phyloP scores from a whole-genome alignment of 2,113 vertebrate genomes.

The Larimichthys polyactis region DNA sequence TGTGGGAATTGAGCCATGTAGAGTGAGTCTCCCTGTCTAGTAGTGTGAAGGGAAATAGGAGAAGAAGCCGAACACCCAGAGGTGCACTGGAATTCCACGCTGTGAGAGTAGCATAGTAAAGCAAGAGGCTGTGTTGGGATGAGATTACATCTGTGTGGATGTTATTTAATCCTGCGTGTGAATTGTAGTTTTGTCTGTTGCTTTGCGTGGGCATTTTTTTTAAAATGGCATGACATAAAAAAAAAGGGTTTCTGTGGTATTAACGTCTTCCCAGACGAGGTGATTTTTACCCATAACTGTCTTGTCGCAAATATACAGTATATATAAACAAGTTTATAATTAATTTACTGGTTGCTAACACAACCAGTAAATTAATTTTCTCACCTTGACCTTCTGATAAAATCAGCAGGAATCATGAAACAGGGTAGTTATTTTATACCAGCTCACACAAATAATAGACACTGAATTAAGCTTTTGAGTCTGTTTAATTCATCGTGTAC shows the following conservation, averaged over 20 bases:
- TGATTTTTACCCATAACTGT: not conserved
- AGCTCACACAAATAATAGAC: no score
- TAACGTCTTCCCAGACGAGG: not conserved
- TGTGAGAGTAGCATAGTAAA: slow-evolving; percentile 21
- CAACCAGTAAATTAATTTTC: no score
- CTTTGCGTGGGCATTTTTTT: slow-evolving; percentile 1
- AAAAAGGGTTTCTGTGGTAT: not conserved
- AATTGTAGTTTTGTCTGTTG: not conserved
- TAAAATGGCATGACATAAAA: not conserved
- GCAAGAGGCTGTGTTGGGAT: slow-evolving; percentile 16
- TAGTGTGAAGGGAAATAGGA: slow-evolving; percentile 56
- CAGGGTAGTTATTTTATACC: no score
- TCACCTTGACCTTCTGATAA: no score
- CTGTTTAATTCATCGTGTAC: no score
- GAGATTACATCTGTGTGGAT: slow-evolving; percentile 36
- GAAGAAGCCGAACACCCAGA: slow-evolving; percentile 56
- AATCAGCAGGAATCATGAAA: no score
- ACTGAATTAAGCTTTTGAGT: no score
- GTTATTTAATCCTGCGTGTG: slow-evolving; percentile 22
- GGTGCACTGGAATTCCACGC: slow-evolving; percentile 66
- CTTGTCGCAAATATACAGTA: not conserved
- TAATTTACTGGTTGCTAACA: no score
- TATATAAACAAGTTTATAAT: not conserved
- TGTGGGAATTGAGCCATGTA: slow-evolving; percentile 63
- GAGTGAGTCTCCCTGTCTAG: slow-evolving; percentile 51